phyloP scores from a whole-genome alignment of 2,888 invertebrate species.

The Pristionchus japonicus region DNA sequence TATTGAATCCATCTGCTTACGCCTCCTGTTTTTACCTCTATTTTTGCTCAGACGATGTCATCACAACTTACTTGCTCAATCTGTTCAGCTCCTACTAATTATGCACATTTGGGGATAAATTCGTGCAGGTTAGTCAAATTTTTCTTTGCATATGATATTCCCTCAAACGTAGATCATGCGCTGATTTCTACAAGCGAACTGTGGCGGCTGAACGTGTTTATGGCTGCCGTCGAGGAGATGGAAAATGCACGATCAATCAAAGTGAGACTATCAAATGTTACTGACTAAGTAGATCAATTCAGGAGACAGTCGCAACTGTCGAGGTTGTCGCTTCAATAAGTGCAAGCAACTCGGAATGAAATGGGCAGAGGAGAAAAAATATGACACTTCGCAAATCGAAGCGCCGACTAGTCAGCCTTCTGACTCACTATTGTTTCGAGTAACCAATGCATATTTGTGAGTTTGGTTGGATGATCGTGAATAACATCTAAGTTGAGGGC shows the following conservation, averaged over 20 bases:
- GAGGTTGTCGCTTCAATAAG: background rate
- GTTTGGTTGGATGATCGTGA: background rate
- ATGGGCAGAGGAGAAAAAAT: background rate
- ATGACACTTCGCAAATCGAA: background rate
- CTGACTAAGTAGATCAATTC: background rate
- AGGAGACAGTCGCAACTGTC: background rate
- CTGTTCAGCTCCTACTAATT: background rate
- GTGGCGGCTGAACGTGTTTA: background rate
- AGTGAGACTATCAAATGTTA: background rate
- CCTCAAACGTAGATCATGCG: background rate
- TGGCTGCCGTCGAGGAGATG: background rate
- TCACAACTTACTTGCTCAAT: background rate
- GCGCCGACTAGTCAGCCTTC: background rate
- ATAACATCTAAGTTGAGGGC: background rate
- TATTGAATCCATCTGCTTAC: background rate
- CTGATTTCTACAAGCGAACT: slow-evolving; percentile 2
- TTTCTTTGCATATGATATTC: background rate
- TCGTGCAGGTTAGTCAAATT: background rate
- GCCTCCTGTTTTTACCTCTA: background rate
- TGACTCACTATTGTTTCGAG: background rate
- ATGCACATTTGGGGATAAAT: background rate
- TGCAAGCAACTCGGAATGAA: background rate
- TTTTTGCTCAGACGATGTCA: background rate
- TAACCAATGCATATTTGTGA: background rate
- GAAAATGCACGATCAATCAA: background rate